These are phyloP conservation scores for Syngnathus typhle DNA, from an alignment of 2,113 vertebrate genomes.

Conservation along the genomic window DNA sequence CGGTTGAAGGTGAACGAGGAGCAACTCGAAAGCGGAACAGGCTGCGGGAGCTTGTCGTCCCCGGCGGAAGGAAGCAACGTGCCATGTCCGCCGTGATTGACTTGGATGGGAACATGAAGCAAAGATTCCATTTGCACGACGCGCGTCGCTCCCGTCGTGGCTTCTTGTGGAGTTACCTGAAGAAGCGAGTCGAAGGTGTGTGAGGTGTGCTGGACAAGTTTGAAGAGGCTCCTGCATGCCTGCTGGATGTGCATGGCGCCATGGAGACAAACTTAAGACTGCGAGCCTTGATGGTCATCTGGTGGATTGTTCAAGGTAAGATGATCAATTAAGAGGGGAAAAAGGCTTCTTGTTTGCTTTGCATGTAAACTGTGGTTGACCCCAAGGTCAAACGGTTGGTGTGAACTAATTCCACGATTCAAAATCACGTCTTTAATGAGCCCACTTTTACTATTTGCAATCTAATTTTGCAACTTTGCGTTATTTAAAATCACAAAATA, in stretches of 20 bases:
- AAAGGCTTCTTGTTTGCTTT: background rate
- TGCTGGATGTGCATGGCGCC: constrained; percentile 52
- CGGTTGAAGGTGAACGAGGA: background rate
- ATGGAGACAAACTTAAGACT: constrained; percentile 60
- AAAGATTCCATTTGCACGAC: constrained; percentile 1
- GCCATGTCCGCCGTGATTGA: constrained; percentile 28
- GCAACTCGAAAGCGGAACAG: too few relatives aligned
- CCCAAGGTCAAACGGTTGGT: background rate
- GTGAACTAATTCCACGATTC: background rate
- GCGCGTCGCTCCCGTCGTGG: constrained; percentile 8
- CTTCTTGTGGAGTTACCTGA: constrained; percentile 39
- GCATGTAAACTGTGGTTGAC: background rate
- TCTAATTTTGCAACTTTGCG: background rate
- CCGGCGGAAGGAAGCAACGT: constrained; percentile 3
- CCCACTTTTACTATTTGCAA: background rate
- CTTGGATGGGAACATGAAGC: constrained; percentile 28
- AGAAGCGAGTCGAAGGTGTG: constrained; percentile 6
- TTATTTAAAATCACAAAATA: background rate
- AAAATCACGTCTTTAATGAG: background rate
- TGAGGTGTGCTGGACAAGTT: constrained; percentile 24
- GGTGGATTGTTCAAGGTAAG: constrained; percentile 66
- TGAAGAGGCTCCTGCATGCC: constrained; percentile 11
- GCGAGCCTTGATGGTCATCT: constrained; percentile 46
- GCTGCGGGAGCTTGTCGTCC: background rate
- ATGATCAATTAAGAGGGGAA: background rate